These are phyloP conservation scores for Macrosiphum euphorbiae DNA, from an alignment of 2,888 invertebrate species.

Conservation along the genomic window DNA sequence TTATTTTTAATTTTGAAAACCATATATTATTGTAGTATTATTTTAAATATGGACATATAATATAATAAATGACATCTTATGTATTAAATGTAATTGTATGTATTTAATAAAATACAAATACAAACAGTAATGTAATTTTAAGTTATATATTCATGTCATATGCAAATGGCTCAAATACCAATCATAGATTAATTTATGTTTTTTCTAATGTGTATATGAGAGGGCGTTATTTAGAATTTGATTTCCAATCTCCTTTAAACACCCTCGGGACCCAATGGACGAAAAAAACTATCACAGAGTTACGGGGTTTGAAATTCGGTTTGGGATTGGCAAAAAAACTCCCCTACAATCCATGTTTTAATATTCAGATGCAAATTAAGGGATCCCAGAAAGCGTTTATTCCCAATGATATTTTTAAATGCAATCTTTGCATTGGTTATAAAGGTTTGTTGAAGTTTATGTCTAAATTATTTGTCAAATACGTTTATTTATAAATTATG, in stretches of 20 bases:
- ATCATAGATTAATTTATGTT: constrained; percentile 34
- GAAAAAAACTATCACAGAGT: constrained; percentile 37
- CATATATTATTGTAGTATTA: background rate
- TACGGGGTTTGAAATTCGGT: constrained; percentile 43
- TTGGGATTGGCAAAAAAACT: constrained; percentile 62
- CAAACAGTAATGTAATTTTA: background rate
- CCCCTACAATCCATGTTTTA: constrained; percentile 57
- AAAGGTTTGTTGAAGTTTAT: background rate
- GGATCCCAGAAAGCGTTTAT: constrained; percentile 39
- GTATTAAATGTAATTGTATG: background rate
- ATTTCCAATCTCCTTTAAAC: constrained; percentile 48
- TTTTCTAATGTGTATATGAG: background rate
- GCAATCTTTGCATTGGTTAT: constrained; percentile 43
- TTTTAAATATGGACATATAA: background rate
- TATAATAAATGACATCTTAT: too few species aligned
- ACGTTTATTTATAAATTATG: constrained; percentile 40
- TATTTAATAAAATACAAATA: background rate
- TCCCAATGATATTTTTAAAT: constrained; percentile 51
- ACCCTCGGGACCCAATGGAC: constrained; percentile 40
- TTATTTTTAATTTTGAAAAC: background rate
- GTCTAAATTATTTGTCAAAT: background rate
- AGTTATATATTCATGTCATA: background rate
- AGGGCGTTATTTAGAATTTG: constrained; percentile 46
- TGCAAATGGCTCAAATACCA: constrained; percentile 61
- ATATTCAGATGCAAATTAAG: constrained; percentile 64